Base-by-base conservation (phyloP, 2,113 vertebrate species). In the Centropristis striata region DNA sequence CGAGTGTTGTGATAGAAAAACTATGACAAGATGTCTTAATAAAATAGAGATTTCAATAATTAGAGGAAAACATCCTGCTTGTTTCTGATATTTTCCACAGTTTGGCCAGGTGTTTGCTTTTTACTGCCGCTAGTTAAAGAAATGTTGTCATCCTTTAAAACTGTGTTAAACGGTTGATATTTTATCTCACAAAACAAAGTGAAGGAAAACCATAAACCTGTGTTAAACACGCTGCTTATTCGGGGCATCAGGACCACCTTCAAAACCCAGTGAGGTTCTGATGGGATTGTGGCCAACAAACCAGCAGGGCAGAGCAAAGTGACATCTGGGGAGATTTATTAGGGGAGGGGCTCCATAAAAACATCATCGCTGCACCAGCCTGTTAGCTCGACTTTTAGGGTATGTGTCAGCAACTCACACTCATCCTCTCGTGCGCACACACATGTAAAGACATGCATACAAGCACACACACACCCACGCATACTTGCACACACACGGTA, bases 101-200 rank as follows among this genome's bases (percentile, higher is more conserved):
- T 36, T 47, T 21, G 75, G 44, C 69, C 65, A 66, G 25, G 58
- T 77, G 61, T 53, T 74, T 44, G 21, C n/a, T 12, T 81, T 60
- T 66, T 1, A 32, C 54, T 32, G 58, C 65, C 16, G 47, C 55
- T 32, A 37, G 50, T 36, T 32, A 23, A 28, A 37, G n/a, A 61
- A 36, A 57, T n/a, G 25, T 23, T 79, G 73, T 46, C 9, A 71
- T 71, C 28, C 16, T 51, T 37, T 15, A 25, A 79, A 74, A 53
- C n/a, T 13, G 32, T 14, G 9, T 71, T 27, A 50, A 57, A 20
- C 27, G 57, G 28, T 32, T n/a, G 68, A 74, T n/a, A 59, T 82
- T 78, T 82, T 80, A 82, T 88, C 84, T 88, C 84, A 86, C 74
- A 67, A 80, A 88, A 88, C 71, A 81, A 88, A 80, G 32, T 18